Evolutionary conservation across 2,888 invertebrate species (phyloP).

Genomic region (Capitulum mitella): DNA sequence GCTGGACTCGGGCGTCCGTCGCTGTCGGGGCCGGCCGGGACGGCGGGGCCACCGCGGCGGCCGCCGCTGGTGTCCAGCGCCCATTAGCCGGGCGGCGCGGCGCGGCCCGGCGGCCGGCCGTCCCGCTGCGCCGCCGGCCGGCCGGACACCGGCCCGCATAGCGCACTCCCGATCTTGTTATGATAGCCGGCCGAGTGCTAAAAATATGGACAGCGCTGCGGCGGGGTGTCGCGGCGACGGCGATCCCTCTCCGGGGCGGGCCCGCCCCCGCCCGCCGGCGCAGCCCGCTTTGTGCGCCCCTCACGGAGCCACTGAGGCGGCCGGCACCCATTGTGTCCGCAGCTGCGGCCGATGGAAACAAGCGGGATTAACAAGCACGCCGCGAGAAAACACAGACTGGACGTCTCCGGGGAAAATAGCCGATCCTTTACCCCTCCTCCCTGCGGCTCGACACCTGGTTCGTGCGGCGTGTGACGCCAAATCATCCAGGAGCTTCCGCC

Average conservation of each 20-base stretch:
- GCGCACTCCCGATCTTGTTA: slow-evolving; percentile 7
- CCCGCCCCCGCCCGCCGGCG: neutral
- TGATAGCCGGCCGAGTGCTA: neutral
- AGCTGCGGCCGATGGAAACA: neutral
- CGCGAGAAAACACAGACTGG: neutral
- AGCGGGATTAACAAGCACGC: neutral
- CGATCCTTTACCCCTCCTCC: too few species aligned
- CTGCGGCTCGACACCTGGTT: too few species aligned
- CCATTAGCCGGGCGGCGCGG: neutral
- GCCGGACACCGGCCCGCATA: neutral
- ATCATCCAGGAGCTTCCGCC: too few species aligned
- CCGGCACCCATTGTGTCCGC: neutral
- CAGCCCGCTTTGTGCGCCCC: too few species aligned
- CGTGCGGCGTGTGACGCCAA: too few species aligned
- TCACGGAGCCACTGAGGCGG: neutral
- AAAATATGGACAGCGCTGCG: neutral
- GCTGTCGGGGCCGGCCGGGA: neutral
- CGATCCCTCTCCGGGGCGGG: neutral
- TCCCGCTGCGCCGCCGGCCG: neutral
- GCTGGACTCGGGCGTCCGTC: neutral
- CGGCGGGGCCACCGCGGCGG: neutral
- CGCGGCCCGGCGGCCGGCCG: neutral
- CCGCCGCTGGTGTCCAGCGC: neutral
- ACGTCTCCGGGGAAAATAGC: neutral
- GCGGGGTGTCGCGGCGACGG: neutral